phyloP scores from a whole-genome alignment of 1,140 invertebrate species.

The Ostrea denselamellosa region DNA sequence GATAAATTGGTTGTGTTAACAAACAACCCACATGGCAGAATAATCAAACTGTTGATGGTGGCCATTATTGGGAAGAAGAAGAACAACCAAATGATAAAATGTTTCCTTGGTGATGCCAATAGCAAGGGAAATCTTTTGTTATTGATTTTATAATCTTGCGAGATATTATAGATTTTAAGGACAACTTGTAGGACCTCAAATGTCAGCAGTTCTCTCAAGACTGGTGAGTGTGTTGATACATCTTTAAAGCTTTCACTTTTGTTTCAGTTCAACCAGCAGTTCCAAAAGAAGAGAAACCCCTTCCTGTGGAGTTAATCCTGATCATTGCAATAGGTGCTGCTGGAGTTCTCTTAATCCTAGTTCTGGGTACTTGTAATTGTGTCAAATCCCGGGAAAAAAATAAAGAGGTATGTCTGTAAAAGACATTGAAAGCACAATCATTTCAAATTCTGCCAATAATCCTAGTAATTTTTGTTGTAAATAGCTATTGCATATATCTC shows the following conservation, averaged over 20 bases:
- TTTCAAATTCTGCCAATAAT: background rate
- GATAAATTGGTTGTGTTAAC: too few species aligned
- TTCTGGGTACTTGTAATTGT: conserved; percentile 50
- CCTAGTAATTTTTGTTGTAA: background rate
- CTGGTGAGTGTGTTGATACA: too few species aligned
- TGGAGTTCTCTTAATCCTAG: conserved; percentile 1
- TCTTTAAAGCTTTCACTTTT: background rate
- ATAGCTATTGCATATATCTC: background rate
- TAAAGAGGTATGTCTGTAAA: conserved; percentile 28
- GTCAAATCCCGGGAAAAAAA: background rate
- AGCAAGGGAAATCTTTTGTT: too few species aligned
- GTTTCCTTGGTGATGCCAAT: too few species aligned
- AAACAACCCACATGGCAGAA: too few species aligned
- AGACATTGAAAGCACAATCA: background rate
- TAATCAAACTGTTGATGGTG: too few species aligned
- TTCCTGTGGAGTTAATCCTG: conserved; percentile 46
- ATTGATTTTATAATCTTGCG: too few species aligned
- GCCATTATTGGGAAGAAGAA: too few species aligned
- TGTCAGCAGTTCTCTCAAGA: too few species aligned
- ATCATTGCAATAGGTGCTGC: conserved; percentile 46
- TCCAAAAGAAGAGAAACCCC: background rate
- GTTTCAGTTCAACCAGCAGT: background rate
- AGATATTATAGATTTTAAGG: too few species aligned
- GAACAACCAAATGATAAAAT: too few species aligned
- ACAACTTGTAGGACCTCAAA: too few species aligned